Conservation (phyloP, 2,797 vertebrate genomes). For the Hylomyscus alleni region DNA sequence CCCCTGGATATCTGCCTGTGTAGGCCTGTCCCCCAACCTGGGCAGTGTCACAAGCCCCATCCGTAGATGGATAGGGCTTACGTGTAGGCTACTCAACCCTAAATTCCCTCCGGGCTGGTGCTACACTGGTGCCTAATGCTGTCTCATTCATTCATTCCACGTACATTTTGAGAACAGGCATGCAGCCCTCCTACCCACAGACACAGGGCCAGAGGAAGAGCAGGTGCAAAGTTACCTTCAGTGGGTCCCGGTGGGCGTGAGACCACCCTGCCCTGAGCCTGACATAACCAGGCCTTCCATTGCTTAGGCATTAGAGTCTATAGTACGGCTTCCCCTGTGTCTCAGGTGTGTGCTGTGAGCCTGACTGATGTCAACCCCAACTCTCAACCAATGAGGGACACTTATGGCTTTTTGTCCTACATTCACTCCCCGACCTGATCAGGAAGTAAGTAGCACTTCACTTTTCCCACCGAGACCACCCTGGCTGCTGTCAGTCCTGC, state of each 20-base stretch:
- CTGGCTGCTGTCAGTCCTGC: neutral
- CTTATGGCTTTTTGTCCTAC: neutral
- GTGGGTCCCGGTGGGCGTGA: neutral
- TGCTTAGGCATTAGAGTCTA: neutral
- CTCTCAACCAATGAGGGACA: neutral
- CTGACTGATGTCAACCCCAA: neutral
- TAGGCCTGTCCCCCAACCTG: too few species aligned
- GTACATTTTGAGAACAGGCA: neutral
- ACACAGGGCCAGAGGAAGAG: neutral
- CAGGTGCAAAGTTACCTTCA: neutral
- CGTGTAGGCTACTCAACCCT: neutral
- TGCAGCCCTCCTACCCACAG: neutral
- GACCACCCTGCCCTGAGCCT: neutral
- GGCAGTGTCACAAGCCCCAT: neutral
- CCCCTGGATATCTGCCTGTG: neutral
- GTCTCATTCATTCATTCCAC: neutral
- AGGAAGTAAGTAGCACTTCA: neutral
- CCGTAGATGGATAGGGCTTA: neutral
- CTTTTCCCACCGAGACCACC: neutral
- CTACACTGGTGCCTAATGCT: accelerated
- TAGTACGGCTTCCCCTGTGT: accelerated
- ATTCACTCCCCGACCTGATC: neutral
- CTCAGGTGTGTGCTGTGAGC: neutral
- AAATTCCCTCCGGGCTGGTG: neutral
- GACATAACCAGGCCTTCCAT: neutral